Evolutionary conservation across 2,888 invertebrate species (phyloP), one percentile per base, ranked within the genome.

Genomic region (Anagyrus pseudococci): DNA sequence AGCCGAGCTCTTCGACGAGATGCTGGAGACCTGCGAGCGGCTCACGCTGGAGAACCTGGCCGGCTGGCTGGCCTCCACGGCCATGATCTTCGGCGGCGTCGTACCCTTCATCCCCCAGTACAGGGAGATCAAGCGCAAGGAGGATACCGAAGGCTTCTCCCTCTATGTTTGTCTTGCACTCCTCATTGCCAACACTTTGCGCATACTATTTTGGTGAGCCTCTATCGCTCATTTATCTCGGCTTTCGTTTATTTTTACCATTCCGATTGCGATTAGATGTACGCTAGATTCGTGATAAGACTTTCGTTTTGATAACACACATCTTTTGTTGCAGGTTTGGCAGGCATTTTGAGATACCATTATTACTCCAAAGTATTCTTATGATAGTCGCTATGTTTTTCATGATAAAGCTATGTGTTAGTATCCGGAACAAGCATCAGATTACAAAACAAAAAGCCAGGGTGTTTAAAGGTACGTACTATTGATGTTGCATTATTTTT

Each of bases 51-150:
- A 90, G 55, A 89, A 91, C 76, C 81, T 93, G 65, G 88, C 91
- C 37, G 89, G 90, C 63, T 92, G 91, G 89, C 84, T 88, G 59
- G 92, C 93, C 71, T 91, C 93, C 66, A 88, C 89, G 62, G 93
- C 94, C 67, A 97, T 98, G 93, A 92, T 98, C 66, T 87, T 97
- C 73, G 98, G 98, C 58, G 98, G 98, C 71, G 90, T 96, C 43
- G 89, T 96, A 67, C 98, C 98, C 25, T 98, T 96, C 77, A 91
- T 98, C 72, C 98, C 98, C 40, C 98, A 98, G 78, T 98, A 98
- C 79, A 86, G 89, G 71, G 96, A 98, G 83, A 98, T 99, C 66
- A 91, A 88, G 78, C 88, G 85, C 72, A 91, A 93, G 37, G 92
- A 93, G 81, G 96, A 97, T 84, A 91, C 96, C 17, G 96, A 97